Percentiles rank a stretch among this genome's conserved stretches.
phyloP scores from a whole-genome alignment of 2,888 invertebrate species.

The Ochropleura leucogaster region DNA sequence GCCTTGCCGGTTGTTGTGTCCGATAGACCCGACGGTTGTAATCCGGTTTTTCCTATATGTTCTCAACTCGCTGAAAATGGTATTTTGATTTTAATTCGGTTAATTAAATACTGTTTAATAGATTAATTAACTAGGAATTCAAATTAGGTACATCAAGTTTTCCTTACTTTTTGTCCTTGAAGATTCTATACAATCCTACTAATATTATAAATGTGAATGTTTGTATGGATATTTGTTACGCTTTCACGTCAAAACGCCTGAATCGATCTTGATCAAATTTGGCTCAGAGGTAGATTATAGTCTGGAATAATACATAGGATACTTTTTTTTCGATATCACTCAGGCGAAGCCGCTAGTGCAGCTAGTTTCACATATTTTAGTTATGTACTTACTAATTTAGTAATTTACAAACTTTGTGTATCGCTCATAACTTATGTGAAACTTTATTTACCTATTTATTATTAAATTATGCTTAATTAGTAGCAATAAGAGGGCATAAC shows the following conservation, averaged over 20 bases:
- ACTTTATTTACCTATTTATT: background rate
- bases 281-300: no score
- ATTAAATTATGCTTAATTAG: constrained; percentile 11
- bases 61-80: background rate
- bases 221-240: no score
- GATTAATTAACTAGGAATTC: constrained; percentile 1
- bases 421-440: no score
- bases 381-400: background rate
- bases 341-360: no score
- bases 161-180: constrained; percentile 6
- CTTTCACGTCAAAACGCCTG: no score
- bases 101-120: background rate
- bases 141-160: background rate
- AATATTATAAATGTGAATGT: background rate
- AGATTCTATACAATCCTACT: background rate
- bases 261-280: no score
- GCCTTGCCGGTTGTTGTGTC: background rate
- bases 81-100: background rate
- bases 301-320: no score
- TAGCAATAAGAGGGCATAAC: background rate
- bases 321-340: no score
- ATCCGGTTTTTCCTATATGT: background rate
- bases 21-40: background rate
- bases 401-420: background rate
- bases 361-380: background rate